Evolutionary conservation across 2,113 vertebrate species (phyloP).

Genomic region (Orycteropus afer): DNA sequence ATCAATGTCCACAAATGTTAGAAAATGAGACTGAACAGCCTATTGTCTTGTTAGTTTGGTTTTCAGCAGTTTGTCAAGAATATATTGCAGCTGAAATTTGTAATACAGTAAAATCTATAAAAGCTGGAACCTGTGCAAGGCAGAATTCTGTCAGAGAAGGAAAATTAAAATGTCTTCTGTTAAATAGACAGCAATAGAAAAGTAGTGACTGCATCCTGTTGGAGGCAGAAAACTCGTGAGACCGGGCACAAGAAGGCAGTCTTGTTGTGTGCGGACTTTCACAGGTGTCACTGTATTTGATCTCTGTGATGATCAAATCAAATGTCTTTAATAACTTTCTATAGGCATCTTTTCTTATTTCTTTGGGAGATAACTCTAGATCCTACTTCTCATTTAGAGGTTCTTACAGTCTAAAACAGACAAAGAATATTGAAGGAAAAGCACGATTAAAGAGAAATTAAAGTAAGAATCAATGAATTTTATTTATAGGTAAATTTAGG

Average conservation of each 20-base stretch:
- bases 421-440: background rate
- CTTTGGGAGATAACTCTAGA: background rate
- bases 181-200: background rate
- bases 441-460: constrained; percentile 12
- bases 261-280: background rate
- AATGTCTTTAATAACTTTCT: background rate
- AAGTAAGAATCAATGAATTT: background rate
- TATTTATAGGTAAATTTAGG: background rate
- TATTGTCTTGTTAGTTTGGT: background rate
- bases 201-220: background rate
- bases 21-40: background rate
- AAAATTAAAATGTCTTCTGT: background rate
- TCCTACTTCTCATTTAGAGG: background rate
- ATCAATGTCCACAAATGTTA: background rate
- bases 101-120: background rate
- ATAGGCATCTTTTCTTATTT: background rate
- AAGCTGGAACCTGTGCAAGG: background rate
- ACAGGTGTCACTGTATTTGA: background rate
- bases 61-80: background rate
- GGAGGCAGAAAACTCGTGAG: background rate
- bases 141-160: background rate
- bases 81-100: background rate
- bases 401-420: background rate
- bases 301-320: background rate
- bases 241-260: background rate